phyloP scores from a whole-genome alignment of 2,888 invertebrate genomes.

The Antitype chi region DNA sequence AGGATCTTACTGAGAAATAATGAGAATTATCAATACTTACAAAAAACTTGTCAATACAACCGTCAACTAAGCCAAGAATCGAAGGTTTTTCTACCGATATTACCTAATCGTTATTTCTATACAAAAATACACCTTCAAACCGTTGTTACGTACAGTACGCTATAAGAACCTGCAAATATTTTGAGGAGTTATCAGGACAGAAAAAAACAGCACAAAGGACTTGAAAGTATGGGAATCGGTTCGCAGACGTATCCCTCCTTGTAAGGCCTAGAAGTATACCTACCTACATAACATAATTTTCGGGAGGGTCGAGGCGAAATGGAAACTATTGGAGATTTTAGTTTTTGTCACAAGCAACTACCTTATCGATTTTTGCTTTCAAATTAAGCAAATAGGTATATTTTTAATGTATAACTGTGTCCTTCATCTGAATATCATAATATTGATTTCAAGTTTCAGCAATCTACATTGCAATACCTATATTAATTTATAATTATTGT shows the following conservation, averaged over 20 bases:
- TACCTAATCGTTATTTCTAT: slow-evolving; percentile 5
- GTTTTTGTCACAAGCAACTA: not conserved
- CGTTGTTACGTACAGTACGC: not conserved
- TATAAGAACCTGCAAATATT: not conserved
- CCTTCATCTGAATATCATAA: not conserved
- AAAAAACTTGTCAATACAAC: slow-evolving; percentile 19
- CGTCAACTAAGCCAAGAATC: slow-evolving; percentile 1
- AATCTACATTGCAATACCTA: not conserved
- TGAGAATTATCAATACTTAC: not conserved
- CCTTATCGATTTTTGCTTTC: not conserved
- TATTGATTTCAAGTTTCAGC: not conserved
- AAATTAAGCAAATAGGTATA: too few species aligned
- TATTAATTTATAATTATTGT: not conserved
- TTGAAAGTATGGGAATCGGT: not conserved
- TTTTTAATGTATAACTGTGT: not conserved
- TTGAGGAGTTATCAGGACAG: not conserved
- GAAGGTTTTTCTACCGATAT: slow-evolving; percentile 18
- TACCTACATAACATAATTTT: not conserved
- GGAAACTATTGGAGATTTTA: not conserved
- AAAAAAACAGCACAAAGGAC: not conserved
- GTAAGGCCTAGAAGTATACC: not conserved
- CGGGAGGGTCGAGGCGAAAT: not conserved
- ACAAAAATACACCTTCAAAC: not conserved
- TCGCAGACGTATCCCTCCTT: not conserved
- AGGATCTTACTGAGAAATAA: not conserved